A percentile compares a stretch with the other conserved stretches of the same genome.
These are phyloP conservation scores for Macrostomum lignano DNA, from an alignment of 1,140 invertebrate genomes.

Conservation along the genomic window DNA sequence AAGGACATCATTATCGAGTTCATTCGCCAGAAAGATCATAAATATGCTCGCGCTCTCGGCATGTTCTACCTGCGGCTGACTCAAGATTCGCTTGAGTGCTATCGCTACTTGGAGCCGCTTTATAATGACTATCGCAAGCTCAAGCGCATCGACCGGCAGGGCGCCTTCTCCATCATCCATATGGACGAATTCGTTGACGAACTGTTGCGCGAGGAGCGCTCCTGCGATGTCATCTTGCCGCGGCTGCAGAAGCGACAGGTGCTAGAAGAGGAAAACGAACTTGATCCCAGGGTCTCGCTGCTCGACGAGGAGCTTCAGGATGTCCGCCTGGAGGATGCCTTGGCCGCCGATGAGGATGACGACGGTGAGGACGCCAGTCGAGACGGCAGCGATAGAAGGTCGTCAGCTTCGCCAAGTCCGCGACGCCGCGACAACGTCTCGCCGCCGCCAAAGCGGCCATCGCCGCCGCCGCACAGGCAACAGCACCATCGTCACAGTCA, in stretches of 20 bases:
- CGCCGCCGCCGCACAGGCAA: too few species aligned
- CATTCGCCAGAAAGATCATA: slow-evolving; percentile 94
- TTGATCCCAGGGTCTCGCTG: slow-evolving; percentile 64
- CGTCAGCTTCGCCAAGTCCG: too few species aligned
- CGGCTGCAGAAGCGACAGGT: slow-evolving; percentile 63
- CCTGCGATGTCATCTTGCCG: slow-evolving; percentile 79
- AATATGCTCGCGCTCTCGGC: slow-evolving; percentile 74
- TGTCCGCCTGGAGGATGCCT: slow-evolving; percentile 13
- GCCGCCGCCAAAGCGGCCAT: too few species aligned
- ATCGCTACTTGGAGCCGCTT: slow-evolving; percentile 87
- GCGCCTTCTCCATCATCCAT: slow-evolving; percentile 52
- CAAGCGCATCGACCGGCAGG: slow-evolving; percentile 48
- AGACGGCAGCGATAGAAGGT: too few species aligned
- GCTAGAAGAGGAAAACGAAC: slow-evolving; percentile 68
- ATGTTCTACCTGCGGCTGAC: slow-evolving; percentile 82
- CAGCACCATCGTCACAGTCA: too few species aligned
- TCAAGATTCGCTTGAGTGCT: slow-evolving; percentile 71
- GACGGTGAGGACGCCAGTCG: too few species aligned
- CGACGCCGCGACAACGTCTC: too few species aligned
- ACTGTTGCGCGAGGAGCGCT: slow-evolving; percentile 58
- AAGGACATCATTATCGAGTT: slow-evolving; percentile 98
- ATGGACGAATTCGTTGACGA: slow-evolving; percentile 96
- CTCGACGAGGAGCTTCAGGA: slow-evolving; percentile 41
- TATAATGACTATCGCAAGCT: slow-evolving; percentile 90
- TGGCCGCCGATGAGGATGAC: too few species aligned